Percentiles rank a stretch among this genome's conserved stretches.
These are phyloP conservation scores for Ficedula albicollis DNA, from an alignment of 2,797 vertebrate genomes.

Conservation along the genomic window DNA sequence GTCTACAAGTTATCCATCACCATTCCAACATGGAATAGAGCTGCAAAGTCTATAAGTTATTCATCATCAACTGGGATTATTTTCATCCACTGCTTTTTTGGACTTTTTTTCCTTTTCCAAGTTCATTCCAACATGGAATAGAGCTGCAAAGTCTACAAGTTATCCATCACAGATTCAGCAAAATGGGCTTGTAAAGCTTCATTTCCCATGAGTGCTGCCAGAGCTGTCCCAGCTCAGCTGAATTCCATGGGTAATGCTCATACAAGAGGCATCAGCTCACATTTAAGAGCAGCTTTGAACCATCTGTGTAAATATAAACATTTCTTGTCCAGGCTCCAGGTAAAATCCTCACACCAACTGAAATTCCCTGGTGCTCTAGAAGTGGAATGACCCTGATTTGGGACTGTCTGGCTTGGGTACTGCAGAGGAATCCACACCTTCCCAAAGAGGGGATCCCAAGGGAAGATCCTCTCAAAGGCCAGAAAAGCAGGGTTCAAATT, in stretches of 20 bases:
- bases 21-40: background rate
- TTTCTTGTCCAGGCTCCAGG: fast-evolving
- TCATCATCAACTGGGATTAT: background rate
- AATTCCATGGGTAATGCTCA: background rate
- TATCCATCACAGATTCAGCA: background rate
- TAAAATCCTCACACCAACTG: background rate
- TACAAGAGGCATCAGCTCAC: background rate
- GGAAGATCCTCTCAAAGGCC: background rate
- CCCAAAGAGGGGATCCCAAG: background rate
- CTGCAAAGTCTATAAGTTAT: background rate
- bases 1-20: background rate
- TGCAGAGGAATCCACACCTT: background rate
- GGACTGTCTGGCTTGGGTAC: background rate
- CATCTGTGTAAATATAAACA: background rate
- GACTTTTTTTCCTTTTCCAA: background rate
- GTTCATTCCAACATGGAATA: background rate
- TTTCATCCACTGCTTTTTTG: background rate
- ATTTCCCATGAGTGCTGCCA: background rate
- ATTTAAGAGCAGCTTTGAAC: background rate
- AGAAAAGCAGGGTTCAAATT: background rate
- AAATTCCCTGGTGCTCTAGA: background rate
- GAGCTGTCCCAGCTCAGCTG: background rate
- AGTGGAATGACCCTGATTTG: background rate
- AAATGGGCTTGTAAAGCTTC: background rate
- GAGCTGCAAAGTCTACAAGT: background rate